A percentile compares a stretch with the other conserved stretches of the same genome.
Evolutionary conservation across 1,140 invertebrate species (phyloP).

Genomic region (Eufriesea mexicana): DNA sequence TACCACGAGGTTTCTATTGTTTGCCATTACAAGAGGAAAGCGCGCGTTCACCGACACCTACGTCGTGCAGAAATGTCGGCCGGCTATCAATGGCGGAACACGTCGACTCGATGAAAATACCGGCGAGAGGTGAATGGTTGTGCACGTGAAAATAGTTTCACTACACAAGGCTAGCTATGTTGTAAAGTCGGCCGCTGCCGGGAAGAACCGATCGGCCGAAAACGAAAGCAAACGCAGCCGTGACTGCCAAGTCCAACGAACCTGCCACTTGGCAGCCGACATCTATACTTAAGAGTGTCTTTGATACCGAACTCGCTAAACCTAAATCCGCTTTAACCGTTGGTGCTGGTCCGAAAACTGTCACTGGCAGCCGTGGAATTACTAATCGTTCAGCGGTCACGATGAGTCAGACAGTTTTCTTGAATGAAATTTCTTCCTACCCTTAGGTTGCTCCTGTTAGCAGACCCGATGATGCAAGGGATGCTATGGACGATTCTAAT

Average conservation of each 20-base stretch:
- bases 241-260: constrained; percentile 51
- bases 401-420: not conserved
- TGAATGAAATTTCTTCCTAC: constrained; percentile 11
- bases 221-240: constrained; percentile 42
- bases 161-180: constrained; percentile 39
- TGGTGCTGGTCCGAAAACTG: not conserved
- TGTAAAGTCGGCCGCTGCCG: constrained; percentile 19
- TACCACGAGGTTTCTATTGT: constrained; percentile 11
- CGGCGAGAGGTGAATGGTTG: constrained; percentile 27
- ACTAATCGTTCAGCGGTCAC: not conserved
- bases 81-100: constrained; percentile 25
- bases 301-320: not conserved
- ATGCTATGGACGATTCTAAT: not conserved
- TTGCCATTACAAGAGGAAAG: constrained; percentile 10
- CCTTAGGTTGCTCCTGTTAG: not conserved
- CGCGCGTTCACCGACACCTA: not conserved
- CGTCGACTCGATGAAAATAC: constrained; percentile 26
- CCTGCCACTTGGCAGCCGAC: constrained; percentile 15
- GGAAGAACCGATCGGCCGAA: constrained; percentile 38
- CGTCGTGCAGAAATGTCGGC: not conserved
- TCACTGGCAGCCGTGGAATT: not conserved
- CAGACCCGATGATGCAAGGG: not conserved
- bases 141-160: constrained; percentile 44
- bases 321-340: not conserved
- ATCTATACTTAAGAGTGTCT: not conserved